A percentile compares a stretch with the other conserved stretches of the same genome.
These are phyloP conservation scores for Cheilosia urbana DNA, from an alignment of 2,888 invertebrate species.

Conservation along the genomic window DNA sequence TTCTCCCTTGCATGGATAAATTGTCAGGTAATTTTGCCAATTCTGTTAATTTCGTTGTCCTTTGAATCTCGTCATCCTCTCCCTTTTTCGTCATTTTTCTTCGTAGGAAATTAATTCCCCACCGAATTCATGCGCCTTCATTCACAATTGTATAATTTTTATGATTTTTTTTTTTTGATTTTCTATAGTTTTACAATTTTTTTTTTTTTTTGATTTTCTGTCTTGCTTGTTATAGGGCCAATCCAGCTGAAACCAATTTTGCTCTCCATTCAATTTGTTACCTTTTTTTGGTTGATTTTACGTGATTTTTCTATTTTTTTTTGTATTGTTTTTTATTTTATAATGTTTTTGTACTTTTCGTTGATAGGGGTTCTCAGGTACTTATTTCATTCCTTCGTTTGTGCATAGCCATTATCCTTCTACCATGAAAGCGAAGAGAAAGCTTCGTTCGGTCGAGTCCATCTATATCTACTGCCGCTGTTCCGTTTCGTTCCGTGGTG, in stretches of 20 bases:
- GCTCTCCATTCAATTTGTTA: background rate
- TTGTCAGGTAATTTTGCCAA: too few relatives aligned
- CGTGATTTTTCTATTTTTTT: background rate
- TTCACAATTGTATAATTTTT: background rate
- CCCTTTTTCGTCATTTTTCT: too few relatives aligned
- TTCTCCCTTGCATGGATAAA: too few relatives aligned
- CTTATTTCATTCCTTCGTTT: background rate
- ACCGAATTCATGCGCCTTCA: too few relatives aligned
- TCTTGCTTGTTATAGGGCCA: slow-evolving; percentile 1
- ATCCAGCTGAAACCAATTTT: slow-evolving; percentile 1
- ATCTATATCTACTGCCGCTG: background rate
- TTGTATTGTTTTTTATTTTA: background rate
- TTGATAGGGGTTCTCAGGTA: background rate
- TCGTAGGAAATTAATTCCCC: too few relatives aligned
- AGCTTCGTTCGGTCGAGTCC: background rate
- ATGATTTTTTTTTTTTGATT: background rate
- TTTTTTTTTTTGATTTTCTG: background rate
- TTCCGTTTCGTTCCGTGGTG: background rate
- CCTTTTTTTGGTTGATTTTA: background rate
- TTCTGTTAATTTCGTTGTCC: too few relatives aligned
- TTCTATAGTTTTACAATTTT: background rate
- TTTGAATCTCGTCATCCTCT: too few relatives aligned
- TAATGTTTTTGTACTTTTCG: background rate
- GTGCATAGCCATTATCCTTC: background rate
- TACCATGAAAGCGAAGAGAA: background rate